Conservation (phyloP, 2,888 invertebrate species). For the Norana najaformis region DNA sequence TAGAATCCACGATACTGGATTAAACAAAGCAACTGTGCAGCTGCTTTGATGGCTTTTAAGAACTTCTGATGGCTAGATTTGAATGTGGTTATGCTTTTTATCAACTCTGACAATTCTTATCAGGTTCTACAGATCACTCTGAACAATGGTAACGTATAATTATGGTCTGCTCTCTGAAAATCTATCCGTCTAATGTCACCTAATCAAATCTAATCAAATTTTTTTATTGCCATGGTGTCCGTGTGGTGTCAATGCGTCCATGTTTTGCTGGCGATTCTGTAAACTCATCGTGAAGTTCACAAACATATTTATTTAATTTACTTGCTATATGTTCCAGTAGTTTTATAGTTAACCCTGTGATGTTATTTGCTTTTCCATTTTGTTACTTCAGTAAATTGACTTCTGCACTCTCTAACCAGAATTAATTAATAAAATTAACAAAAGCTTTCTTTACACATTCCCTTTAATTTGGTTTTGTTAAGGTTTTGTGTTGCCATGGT, state of each 20-base stretch:
- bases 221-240: background rate
- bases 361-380: background rate
- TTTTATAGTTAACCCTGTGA: background rate
- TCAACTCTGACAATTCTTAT: background rate
- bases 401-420: background rate
- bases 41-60: background rate
- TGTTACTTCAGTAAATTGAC: background rate
- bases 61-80: background rate
- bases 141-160: background rate
- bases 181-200: background rate
- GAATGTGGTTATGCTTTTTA: background rate
- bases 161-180: background rate
- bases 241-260: background rate
- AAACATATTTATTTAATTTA: background rate
- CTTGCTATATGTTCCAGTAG: background rate
- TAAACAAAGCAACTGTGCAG: background rate
- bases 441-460: too few species aligned
- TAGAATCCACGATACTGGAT: background rate
- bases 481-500: too few species aligned
- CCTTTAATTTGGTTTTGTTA: too few species aligned
- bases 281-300: background rate
- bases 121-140: background rate
- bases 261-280: background rate
- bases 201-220: background rate
- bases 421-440: too few species aligned